These are phyloP conservation scores for Zonitis immaculata DNA, from an alignment of 2,888 invertebrate genomes.

Conservation along the genomic window DNA sequence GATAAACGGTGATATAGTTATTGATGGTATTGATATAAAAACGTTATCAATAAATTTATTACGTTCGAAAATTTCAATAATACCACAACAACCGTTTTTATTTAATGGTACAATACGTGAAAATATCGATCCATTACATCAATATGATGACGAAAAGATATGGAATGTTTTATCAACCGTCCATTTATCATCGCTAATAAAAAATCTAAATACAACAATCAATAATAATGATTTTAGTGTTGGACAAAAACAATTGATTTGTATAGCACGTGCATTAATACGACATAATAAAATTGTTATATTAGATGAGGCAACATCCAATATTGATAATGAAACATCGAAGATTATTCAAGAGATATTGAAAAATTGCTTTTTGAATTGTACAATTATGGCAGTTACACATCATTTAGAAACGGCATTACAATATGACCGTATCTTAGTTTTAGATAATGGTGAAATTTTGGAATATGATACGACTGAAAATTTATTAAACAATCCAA, in stretches of 20 bases:
- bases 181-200: slow-evolving; percentile 64
- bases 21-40: slow-evolving; percentile 70
- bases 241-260: slow-evolving; percentile 61
- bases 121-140: slow-evolving; percentile 82
- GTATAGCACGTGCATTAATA: slow-evolving; percentile 58
- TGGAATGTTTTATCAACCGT: slow-evolving; percentile 81
- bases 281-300: slow-evolving; percentile 44
- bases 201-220: slow-evolving; percentile 60
- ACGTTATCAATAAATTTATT: slow-evolving; percentile 65
- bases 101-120: slow-evolving; percentile 80
- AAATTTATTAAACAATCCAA: slow-evolving; percentile 20
- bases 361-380: slow-evolving; percentile 64
- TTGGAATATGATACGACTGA: slow-evolving; percentile 74
- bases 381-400: slow-evolving; percentile 78
- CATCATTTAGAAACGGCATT: slow-evolving; percentile 79
- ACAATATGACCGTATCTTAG: slow-evolving; percentile 76
- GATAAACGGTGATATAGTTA: slow-evolving; percentile 67
- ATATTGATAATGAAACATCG: slow-evolving; percentile 74
- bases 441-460: slow-evolving; percentile 71
- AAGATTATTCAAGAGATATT: slow-evolving; percentile 71
- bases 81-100: slow-evolving; percentile 77
- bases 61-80: slow-evolving; percentile 70
- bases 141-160: slow-evolving; percentile 67
- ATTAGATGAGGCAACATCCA: slow-evolving; percentile 72
- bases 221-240: slow-evolving; percentile 51